Evolutionary conservation across 2,797 vertebrate species (phyloP), one percentile per base, ranked within the genome.

Genomic region (Smutsia temminckii): DNA sequence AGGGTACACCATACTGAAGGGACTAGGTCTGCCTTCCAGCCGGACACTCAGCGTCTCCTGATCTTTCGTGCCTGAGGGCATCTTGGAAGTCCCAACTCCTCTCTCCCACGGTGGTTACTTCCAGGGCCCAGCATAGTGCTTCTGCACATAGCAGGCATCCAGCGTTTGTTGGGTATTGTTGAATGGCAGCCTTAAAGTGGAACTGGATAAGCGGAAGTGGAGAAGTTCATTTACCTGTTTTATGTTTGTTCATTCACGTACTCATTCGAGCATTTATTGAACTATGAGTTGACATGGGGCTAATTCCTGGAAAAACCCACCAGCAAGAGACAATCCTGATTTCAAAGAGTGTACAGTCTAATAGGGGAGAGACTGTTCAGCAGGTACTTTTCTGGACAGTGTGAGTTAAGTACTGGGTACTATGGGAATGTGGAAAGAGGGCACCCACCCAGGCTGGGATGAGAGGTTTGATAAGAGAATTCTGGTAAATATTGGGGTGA

Each of bases 401-500:
- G n/a, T 29, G 27, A 42, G 16, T 37, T 25, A 81, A 23, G 9
- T 29, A 2, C 10, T 51, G 32, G 55, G 53, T 37, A 1, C 32
- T 34, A 1, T 34, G 69, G 53, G 40, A 61, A 16, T 25, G 6
- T 9, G 21, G 32, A 18, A 75, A 81, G 20, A 68, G 6, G 40
- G 3, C 8, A 0, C 14, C 4, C 4, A 1, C 61, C 20, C 17
- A 1, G 57, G 16, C 16, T 55, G 55, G 53, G n/a, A 34, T 51
- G 13, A 21, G 29, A 20, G 32, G 5, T 23, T 16, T 68, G 14
- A n/a, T n/a, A 61, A 83, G 20, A 29, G 32, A 75, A 75, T 75
- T 92, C 34, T 29, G 27, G 34, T 32, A n/a, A 40, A 46, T 77
- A 27, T 68, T 57, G 42, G 21, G 3, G 8, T 57, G 21, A 49